These are phyloP conservation scores for Harpalus rubripes DNA, from an alignment of 2,888 invertebrate genomes.

Conservation along the genomic window DNA sequence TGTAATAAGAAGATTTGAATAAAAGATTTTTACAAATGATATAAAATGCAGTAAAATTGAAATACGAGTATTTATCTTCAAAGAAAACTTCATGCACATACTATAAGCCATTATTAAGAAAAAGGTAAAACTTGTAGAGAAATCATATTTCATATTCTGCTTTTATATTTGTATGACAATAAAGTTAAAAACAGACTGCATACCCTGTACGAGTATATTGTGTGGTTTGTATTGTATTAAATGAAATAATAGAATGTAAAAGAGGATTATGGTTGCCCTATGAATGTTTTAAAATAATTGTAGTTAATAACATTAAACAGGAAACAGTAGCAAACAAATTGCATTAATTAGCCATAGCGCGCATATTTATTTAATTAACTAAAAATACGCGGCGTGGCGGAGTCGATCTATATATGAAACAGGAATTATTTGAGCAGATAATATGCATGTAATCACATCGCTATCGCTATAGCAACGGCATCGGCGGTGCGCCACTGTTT, in stretches of 20 bases:
- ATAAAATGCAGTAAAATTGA: not conserved
- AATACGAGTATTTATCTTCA: not conserved
- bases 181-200: no score
- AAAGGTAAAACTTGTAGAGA: no score
- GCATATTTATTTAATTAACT: constrained; percentile 36
- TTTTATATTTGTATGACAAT: no score
- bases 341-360: constrained; percentile 11
- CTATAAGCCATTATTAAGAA: no score
- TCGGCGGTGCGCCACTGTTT: constrained; percentile 24
- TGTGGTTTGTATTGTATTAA: not conserved
- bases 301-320: constrained; percentile 26
- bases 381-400: not conserved
- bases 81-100: not conserved
- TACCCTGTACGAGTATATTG: not conserved
- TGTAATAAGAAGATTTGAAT: no score
- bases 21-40: constrained; percentile 41
- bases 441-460: constrained; percentile 51
- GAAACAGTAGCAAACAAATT: constrained; percentile 25
- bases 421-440: constrained; percentile 46
- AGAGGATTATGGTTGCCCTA: not conserved
- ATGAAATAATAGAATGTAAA: not conserved
- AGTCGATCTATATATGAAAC: not conserved
- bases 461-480: constrained; percentile 44
- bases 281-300: constrained; percentile 1
- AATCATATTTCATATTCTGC: no score